A percentile compares a stretch with the other conserved stretches of the same genome.
phyloP scores from a whole-genome alignment of 2,888 invertebrate genomes.

The Lagria hirta region DNA sequence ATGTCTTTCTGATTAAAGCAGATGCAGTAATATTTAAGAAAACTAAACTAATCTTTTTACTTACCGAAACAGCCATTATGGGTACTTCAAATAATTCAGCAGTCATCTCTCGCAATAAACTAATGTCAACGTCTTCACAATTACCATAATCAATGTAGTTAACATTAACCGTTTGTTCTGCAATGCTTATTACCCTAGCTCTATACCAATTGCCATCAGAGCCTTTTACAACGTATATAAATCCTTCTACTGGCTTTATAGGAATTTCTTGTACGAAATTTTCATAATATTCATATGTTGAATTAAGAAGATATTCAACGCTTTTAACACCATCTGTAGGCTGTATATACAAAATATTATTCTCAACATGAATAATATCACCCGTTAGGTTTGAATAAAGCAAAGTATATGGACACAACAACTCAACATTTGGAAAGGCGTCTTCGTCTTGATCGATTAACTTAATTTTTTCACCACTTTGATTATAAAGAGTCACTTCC shows the following conservation, averaged over 20 bases:
- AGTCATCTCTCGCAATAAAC: conserved; percentile 38
- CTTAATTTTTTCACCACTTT: conserved; percentile 56
- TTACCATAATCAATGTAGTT: conserved; percentile 74
- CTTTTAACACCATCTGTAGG: conserved; percentile 55
- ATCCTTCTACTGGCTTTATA: conserved; percentile 55
- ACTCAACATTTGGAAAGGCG: conserved; percentile 56
- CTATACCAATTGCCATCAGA: conserved; percentile 73
- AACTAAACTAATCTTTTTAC: too few relatives aligned
- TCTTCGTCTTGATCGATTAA: conserved; percentile 60
- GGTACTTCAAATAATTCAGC: conserved; percentile 41
- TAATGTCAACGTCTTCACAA: conserved; percentile 58
- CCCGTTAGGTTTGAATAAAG: conserved; percentile 62
- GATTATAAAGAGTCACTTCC: conserved; percentile 65
- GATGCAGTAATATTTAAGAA: too few relatives aligned
- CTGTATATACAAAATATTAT: conserved; percentile 67
- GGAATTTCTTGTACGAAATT: conserved; percentile 48
- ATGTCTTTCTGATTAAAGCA: too few relatives aligned
- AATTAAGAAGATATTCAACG: conserved; percentile 54
- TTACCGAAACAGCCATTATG: conserved; percentile 43
- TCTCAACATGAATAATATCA: conserved; percentile 61
- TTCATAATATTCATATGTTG: conserved; percentile 64
- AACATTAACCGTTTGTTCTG: conserved; percentile 56
- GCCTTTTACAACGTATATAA: conserved; percentile 60
- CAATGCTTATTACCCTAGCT: conserved; percentile 57
- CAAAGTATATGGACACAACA: conserved; percentile 66